Conservation (phyloP, 2,888 invertebrate genomes). For the Hyles lineata region DNA sequence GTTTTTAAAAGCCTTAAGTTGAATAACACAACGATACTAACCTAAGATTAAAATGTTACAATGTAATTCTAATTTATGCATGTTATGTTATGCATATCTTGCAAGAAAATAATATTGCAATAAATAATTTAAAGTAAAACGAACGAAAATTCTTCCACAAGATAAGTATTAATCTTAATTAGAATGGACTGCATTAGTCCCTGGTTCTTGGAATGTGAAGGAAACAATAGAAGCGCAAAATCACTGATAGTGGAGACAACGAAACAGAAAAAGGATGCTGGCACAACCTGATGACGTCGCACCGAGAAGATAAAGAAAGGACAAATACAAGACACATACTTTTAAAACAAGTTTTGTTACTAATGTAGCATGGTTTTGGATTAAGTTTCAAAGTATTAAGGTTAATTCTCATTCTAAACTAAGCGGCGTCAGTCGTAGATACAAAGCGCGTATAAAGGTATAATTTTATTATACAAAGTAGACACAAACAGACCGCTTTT, state of each 20-base stretch:
- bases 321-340: not conserved
- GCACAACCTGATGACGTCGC: constrained; percentile 10
- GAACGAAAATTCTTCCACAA: not conserved
- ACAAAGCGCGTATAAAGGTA: constrained; percentile 27
- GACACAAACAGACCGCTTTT: constrained; percentile 37
- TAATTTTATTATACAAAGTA: constrained; percentile 32
- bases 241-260: constrained; percentile 14
- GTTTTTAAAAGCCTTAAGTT: no score
- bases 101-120: no score
- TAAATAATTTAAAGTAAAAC: not conserved
- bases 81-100: not conserved
- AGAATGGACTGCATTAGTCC: not conserved
- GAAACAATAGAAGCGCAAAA: constrained; percentile 18
- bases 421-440: constrained; percentile 23
- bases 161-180: not conserved
- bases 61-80: not conserved
- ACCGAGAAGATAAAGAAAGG: constrained; percentile 5
- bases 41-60: no score
- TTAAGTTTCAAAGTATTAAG: not conserved
- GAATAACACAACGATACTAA: no score
- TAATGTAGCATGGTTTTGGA: constrained; percentile 3
- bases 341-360: not conserved
- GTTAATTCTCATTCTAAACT: not conserved
- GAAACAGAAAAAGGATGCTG: not conserved
- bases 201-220: not conserved